Percentiles rank a stretch among this genome's conserved stretches.
phyloP scores from a whole-genome alignment of 2,888 invertebrate genomes.

The Axea sp. region DNA sequence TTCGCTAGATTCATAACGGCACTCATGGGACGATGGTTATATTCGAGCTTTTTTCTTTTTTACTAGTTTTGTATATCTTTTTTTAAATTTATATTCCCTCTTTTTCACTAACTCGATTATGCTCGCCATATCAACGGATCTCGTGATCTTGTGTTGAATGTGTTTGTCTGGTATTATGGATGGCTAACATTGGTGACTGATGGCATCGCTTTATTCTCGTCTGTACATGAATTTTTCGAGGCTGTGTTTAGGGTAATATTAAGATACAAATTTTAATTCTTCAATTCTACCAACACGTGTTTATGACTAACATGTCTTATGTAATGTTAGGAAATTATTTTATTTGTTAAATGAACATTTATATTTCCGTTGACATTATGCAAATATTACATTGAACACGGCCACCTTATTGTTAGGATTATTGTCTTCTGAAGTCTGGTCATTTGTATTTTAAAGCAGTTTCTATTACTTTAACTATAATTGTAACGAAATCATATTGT shows the following conservation, averaged over 20 bases:
- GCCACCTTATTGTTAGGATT: background rate
- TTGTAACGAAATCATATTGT: background rate
- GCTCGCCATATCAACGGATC: constrained; percentile 58
- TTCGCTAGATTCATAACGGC: constrained; percentile 72
- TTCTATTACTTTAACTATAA: too few species aligned
- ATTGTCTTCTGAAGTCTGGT: constrained; percentile 1
- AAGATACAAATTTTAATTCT: background rate
- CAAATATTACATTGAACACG: constrained; percentile 1
- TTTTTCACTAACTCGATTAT: constrained; percentile 66
- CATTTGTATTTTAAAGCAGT: too few species aligned
- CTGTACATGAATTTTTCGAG: constrained; percentile 36
- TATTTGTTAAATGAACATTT: background rate
- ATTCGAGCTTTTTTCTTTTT: constrained; percentile 53
- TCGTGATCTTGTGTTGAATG: constrained; percentile 70
- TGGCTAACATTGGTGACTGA: constrained; percentile 75
- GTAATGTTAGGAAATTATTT: background rate
- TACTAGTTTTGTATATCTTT: constrained; percentile 20
- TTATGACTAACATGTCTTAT: background rate
- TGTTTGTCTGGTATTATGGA: constrained; percentile 76
- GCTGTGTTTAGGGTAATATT: constrained; percentile 19
- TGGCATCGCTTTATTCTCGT: constrained; percentile 60
- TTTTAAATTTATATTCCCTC: constrained; percentile 19
- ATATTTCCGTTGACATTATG: background rate
- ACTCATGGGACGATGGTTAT: constrained; percentile 66
- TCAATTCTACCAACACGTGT: background rate